Evolutionary conservation across 2,797 vertebrate species (phyloP).

Genomic region (Phrynocephalus forsythii): DNA sequence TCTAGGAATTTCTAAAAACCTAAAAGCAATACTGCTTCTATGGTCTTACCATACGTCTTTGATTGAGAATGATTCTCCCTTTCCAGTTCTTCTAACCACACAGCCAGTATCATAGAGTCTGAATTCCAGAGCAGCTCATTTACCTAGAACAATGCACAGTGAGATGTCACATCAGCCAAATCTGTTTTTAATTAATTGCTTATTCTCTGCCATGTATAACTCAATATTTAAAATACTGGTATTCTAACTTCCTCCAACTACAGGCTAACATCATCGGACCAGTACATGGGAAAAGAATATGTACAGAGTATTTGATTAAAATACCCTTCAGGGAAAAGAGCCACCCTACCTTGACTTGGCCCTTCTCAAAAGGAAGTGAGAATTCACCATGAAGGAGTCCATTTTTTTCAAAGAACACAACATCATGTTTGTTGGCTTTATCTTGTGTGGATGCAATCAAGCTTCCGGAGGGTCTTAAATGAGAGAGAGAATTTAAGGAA

Average conservation of each 20-base stretch:
- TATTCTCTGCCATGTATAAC: not conserved
- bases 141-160: slow-evolving; percentile 79
- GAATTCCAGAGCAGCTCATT: slow-evolving; percentile 94
- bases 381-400: slow-evolving; percentile 96
- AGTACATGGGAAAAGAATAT: not conserved
- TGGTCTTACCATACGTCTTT: slow-evolving; percentile 82
- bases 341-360: slow-evolving; percentile 84
- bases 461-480: slow-evolving; percentile 90
- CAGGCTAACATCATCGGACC: not conserved
- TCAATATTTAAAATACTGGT: not conserved
- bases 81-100: slow-evolving; percentile 90
- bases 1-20: not conserved
- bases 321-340: not conserved
- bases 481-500: slow-evolving; percentile 26
- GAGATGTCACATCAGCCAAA: not conserved
- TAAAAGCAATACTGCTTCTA: not conserved
- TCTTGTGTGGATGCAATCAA: slow-evolving; percentile 90
- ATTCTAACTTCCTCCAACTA: not conserved
- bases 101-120: slow-evolving; percentile 88
- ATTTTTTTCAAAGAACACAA: slow-evolving; percentile 97
- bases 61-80: slow-evolving; percentile 67
- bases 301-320: not conserved
- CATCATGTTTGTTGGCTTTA: slow-evolving; percentile 90
- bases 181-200: not conserved
- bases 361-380: slow-evolving; percentile 87